These are phyloP conservation scores for Poecilia gillii DNA, from an alignment of 2,797 vertebrate species.

Conservation along the genomic window DNA sequence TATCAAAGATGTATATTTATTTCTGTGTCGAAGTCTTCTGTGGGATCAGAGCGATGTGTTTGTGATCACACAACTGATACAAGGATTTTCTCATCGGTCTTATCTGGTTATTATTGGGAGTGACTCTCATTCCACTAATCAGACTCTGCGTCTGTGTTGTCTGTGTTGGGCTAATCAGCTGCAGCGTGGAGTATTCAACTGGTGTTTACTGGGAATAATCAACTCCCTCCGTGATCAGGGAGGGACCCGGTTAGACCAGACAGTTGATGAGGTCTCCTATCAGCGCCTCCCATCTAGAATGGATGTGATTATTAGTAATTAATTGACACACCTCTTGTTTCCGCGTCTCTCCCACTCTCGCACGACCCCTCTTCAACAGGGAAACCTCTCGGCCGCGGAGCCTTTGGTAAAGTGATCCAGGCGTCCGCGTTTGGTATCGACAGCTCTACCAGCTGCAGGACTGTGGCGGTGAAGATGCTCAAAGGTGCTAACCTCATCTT, in stretches of 20 bases:
- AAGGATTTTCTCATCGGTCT: conserved; percentile 73
- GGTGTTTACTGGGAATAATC: conserved; percentile 74
- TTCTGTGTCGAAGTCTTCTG: conserved; percentile 7
- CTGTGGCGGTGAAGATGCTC: conserved; percentile 96
- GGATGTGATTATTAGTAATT: conserved; percentile 50
- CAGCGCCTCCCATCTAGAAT: conserved; percentile 42
- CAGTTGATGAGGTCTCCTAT: conserved; percentile 56
- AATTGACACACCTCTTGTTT: conserved; percentile 40
- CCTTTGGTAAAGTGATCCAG: conserved; percentile 94
- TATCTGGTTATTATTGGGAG: conserved; percentile 76
- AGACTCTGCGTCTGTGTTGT: conserved; percentile 69
- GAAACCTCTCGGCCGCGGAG: conserved; percentile 91
- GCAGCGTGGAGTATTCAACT: conserved; percentile 38
- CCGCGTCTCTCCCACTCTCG: conserved; percentile 13
- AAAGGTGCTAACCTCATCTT: conserved; percentile 84
- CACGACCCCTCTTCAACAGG: conserved; percentile 71
- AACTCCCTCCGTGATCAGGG: conserved; percentile 54
- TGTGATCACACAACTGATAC: conserved; percentile 53
- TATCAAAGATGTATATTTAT: background rate
- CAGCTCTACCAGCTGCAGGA: conserved; percentile 85
- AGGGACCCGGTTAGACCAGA: conserved; percentile 48
- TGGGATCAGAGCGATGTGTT: conserved; percentile 25
- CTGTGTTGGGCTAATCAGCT: conserved; percentile 66
- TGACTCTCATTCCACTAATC: conserved; percentile 73
- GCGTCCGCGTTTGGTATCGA: conserved; percentile 92